These are phyloP conservation scores for Sphyrna mokarran DNA, from an alignment of 2,113 vertebrate species.

Conservation along the genomic window DNA sequence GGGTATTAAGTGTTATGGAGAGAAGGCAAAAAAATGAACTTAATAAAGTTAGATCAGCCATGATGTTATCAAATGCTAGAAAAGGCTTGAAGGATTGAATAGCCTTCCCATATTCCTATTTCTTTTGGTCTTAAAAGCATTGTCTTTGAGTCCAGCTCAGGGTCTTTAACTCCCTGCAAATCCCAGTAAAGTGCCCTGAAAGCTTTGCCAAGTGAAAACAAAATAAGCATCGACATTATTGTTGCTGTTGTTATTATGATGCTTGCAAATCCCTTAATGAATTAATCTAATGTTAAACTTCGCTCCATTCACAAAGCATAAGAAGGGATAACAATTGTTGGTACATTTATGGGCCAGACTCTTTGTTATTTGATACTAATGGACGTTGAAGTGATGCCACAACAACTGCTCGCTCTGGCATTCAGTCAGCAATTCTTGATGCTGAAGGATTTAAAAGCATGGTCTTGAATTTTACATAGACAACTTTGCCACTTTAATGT, in stretches of 20 bases:
- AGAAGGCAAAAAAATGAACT: too few relatives aligned
- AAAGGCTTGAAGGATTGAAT: too few relatives aligned
- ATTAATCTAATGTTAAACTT: background rate
- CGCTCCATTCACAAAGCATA: background rate
- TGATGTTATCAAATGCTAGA: too few relatives aligned
- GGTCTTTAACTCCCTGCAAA: background rate
- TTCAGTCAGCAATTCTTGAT: too few relatives aligned
- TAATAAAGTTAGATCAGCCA: too few relatives aligned
- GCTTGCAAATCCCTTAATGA: background rate
- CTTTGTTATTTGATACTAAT: background rate
- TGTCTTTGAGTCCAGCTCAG: background rate
- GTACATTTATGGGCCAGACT: background rate
- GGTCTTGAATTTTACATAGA: too few relatives aligned
- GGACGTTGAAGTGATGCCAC: too few relatives aligned
- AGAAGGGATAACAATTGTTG: background rate
- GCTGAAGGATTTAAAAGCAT: too few relatives aligned
- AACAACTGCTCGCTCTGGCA: too few relatives aligned
- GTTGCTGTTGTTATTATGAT: background rate
- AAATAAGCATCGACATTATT: background rate
- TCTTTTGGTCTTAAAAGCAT: background rate
- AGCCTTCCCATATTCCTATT: too few relatives aligned
- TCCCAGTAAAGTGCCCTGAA: background rate
- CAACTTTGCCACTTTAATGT: too few relatives aligned
- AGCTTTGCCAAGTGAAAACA: background rate
- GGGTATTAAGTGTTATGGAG: too few relatives aligned